Conservation (phyloP, 2,888 invertebrate genomes). For the Amphipyra tragopoginis region DNA sequence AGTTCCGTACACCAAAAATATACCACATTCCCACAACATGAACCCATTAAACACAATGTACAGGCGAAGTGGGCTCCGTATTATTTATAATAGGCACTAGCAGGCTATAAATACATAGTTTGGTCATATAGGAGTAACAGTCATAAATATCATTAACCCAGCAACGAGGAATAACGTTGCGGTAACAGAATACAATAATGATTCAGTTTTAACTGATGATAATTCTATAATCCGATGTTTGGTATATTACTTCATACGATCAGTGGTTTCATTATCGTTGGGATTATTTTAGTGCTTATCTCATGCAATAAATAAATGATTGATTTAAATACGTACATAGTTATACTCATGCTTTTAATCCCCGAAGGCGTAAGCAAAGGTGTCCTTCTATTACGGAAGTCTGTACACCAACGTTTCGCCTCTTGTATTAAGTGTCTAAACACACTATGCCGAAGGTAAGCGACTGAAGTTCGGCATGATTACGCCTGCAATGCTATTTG, state of each 20-base stretch:
- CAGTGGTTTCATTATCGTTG: slow-evolving; percentile 13
- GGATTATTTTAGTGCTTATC: slow-evolving; percentile 1
- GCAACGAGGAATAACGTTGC: slow-evolving; percentile 26
- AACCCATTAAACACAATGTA: slow-evolving; percentile 12
- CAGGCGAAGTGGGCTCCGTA: background rate
- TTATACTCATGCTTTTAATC: too few species aligned
- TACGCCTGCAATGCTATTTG: too few species aligned
- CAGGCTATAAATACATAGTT: slow-evolving; percentile 10
- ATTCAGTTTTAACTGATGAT: slow-evolving; percentile 37
- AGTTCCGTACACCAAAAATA: slow-evolving; percentile 19
- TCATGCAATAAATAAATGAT: background rate
- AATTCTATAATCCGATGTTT: slow-evolving; percentile 26
- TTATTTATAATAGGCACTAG: slow-evolving; percentile 11
- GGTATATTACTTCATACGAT: slow-evolving; percentile 10
- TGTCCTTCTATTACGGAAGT: too few species aligned
- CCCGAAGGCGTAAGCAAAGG: too few species aligned
- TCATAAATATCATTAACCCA: slow-evolving; percentile 36
- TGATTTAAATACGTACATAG: too few species aligned
- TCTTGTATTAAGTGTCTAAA: too few species aligned
- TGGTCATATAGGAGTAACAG: slow-evolving; percentile 16
- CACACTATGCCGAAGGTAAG: too few species aligned
- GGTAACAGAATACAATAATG: slow-evolving; percentile 40
- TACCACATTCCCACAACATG: slow-evolving; percentile 1
- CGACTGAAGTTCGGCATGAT: too few species aligned
- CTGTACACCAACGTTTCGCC: too few species aligned